Conservation (phyloP, 2,888 invertebrate genomes). For the Dryobotodes eremita region DNA sequence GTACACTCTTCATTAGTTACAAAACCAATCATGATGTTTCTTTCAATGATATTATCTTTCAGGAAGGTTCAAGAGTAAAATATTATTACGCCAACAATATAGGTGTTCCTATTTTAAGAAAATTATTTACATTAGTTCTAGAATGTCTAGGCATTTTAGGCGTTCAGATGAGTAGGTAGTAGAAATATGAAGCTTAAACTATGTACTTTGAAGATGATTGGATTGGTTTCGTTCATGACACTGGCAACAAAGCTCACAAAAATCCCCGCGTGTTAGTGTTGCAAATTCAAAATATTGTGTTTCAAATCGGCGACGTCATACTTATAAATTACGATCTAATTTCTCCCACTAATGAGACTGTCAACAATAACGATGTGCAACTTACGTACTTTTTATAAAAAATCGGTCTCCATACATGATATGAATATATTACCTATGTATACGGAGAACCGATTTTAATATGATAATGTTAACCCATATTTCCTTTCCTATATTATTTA, state of each 20-base stretch:
- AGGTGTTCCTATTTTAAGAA: conserved; percentile 35
- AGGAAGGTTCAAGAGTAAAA: conserved; percentile 6
- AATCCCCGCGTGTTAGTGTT: conserved; percentile 13
- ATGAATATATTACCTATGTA: conserved; percentile 59
- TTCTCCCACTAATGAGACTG: conserved; percentile 68
- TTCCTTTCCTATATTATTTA: conserved; percentile 50
- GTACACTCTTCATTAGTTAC: not conserved
- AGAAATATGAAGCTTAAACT: conserved; percentile 42
- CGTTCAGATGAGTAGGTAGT: conserved; percentile 24
- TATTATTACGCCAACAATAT: not conserved
- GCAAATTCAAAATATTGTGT: conserved; percentile 56
- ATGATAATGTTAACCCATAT: conserved; percentile 49
- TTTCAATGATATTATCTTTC: not conserved
- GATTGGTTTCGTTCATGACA: not conserved
- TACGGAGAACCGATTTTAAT: conserved; percentile 63
- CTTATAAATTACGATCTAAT: conserved; percentile 62
- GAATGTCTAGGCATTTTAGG: conserved; percentile 39
- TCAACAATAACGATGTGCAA: conserved; percentile 74
- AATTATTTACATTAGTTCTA: conserved; percentile 57
- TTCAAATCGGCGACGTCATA: conserved; percentile 67
- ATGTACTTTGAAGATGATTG: conserved; percentile 23
- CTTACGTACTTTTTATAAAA: conserved; percentile 64
- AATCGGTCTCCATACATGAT: conserved; percentile 65
- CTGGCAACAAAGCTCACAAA: not conserved
- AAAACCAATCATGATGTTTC: conserved; percentile 12